Conservation (phyloP, 2,888 invertebrate species). For the Hypomecis atomaria region DNA sequence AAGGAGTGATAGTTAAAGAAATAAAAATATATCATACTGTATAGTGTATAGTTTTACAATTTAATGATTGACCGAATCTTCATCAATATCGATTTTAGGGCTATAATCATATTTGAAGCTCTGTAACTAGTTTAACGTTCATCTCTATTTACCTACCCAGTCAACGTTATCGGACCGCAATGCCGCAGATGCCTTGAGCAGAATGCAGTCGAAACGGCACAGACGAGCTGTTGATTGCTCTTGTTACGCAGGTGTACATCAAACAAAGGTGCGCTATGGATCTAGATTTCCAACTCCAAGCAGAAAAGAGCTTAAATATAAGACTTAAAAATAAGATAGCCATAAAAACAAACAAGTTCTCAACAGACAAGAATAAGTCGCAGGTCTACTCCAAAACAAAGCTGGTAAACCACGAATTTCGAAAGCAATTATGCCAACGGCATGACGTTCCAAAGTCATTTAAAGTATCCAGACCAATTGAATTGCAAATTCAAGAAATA, state of each 20-base stretch:
- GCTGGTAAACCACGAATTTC: slow-evolving; percentile 16
- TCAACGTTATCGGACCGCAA: slow-evolving; percentile 31
- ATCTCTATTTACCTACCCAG: slow-evolving; percentile 1
- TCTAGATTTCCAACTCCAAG: too few relatives aligned
- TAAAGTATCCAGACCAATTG: slow-evolving; percentile 62
- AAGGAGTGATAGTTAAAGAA: too few relatives aligned
- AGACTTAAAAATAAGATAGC: too few relatives aligned
- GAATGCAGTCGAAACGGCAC: slow-evolving; percentile 15
- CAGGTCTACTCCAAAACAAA: slow-evolving; percentile 15
- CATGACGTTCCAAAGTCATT: slow-evolving; percentile 45
- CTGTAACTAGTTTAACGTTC: too few relatives aligned
- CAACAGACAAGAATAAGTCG: slow-evolving; percentile 6
- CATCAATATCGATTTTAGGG: too few relatives aligned
- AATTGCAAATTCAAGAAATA: slow-evolving; percentile 72
- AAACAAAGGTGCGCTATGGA: neutral
- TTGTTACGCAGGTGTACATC: slow-evolving; percentile 30
- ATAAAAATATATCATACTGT: too few relatives aligned
- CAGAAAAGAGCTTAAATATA: too few relatives aligned
- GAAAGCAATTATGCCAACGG: slow-evolving; percentile 29
- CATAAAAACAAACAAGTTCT: neutral
- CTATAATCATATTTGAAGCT: too few relatives aligned
- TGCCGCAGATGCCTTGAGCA: slow-evolving; percentile 36
- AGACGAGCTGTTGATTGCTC: slow-evolving; percentile 1
- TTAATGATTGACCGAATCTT: too few relatives aligned
- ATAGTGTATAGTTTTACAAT: too few relatives aligned